Evolutionary conservation across 2,888 invertebrate genomes (phyloP), one percentile per base, ranked within the genome.

Genomic region (Spilosoma lubricipeda): DNA sequence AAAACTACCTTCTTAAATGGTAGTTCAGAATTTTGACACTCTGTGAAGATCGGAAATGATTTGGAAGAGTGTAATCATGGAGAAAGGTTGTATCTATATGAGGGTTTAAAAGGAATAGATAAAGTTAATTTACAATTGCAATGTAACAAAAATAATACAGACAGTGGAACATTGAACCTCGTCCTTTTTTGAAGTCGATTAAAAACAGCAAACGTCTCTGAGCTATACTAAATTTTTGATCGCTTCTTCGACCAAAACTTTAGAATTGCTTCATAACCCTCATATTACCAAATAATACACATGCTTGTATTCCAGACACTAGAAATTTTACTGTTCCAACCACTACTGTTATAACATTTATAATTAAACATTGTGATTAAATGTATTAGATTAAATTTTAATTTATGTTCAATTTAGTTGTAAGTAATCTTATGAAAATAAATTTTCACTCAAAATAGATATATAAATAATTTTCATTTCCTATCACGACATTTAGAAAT

Each of bases 341-440:
- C 30, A 67, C 20, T 74, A 45, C 20, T 33, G 33, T 67, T 66
- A 42, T 59, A 81, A 76, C 66, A 71, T 81, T 82, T 76, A 77
- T 84, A 81, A 79, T 82, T 71, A 78, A 81, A 77, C 72, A 80
- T 82, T 85, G 83, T 84, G 85, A 84, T 84, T 84, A 82, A 80
- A 87, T 87, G 86, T 85, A 86, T 85, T 91, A 90, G 88, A 90
- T 83, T 83, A 88, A 85, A 87, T 86, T 84, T 87, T 91, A 90
- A 90, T 90, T 90, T 91, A 89, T 90, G 90, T 84, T 88, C 77
- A 88, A 78, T 85, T 42, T 87, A 87, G 87, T 75, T 79, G 72
- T 92, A 92, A 90, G 84, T 82, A 78, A 88, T 90, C 88, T 83
- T 90, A 89, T 85, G 83, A 39, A 83, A 92, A 90, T 91, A 91